phyloP scores from a whole-genome alignment of 1,140 invertebrate species.

The Caenorhabditis latens region DNA sequence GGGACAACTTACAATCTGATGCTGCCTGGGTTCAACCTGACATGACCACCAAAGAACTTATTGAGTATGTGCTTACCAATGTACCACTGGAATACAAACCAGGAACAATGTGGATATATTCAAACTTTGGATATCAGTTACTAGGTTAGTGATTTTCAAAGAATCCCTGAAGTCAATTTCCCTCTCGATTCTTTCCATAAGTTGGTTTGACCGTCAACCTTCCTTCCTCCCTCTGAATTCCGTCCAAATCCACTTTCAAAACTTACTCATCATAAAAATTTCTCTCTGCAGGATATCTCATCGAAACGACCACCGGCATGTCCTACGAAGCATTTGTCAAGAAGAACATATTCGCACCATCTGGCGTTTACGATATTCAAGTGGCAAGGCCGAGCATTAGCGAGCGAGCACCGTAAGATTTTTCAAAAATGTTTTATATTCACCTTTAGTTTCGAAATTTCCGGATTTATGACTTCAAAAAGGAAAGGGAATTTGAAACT shows the following conservation, averaged over 20 bases:
- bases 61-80: constrained; percentile 70
- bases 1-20: constrained; percentile 76
- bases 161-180: no score
- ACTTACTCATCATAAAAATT: neutral
- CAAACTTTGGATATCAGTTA: constrained; percentile 77
- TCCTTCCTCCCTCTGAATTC: neutral
- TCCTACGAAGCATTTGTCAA: constrained; percentile 76
- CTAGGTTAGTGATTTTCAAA: constrained; percentile 63
- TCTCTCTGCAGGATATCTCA: constrained; percentile 67
- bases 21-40: constrained; percentile 76
- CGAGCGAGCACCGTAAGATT: constrained; percentile 72
- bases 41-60: constrained; percentile 70
- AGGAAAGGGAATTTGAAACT: no score
- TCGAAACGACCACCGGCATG: constrained; percentile 72
- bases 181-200: no score
- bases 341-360: constrained; percentile 71
- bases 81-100: constrained; percentile 71
- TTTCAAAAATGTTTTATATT: neutral
- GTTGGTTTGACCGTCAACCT: no score
- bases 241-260: neutral
- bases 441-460: neutral
- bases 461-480: neutral
- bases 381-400: constrained; percentile 73
- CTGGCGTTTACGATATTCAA: constrained; percentile 74
- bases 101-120: constrained; percentile 76